Evolutionary conservation across 2,113 vertebrate species (phyloP).

Genomic region (Rostratula benghalensis): DNA sequence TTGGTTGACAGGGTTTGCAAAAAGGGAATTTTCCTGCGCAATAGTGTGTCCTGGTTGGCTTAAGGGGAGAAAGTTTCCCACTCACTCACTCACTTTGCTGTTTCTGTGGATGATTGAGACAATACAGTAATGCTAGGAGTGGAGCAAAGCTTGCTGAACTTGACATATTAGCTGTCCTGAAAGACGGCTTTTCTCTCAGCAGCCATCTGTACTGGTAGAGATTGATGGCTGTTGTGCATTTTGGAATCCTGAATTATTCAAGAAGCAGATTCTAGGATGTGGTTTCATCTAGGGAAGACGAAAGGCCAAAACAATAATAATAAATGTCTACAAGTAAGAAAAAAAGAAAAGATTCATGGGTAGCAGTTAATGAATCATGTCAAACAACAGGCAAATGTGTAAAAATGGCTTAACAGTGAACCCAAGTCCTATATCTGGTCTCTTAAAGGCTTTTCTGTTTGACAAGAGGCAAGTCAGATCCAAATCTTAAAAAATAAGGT

Average conservation of each 20-base stretch:
- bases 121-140: not conserved
- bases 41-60: not conserved
- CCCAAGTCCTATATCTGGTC: not conserved
- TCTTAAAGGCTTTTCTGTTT: not conserved
- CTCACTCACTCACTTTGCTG: not conserved
- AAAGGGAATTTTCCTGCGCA: not conserved
- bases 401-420: not conserved
- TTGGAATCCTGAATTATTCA: slow-evolving; percentile 10
- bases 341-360: not conserved
- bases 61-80: not conserved
- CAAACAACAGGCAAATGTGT: not conserved
- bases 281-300: not conserved
- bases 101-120: not conserved
- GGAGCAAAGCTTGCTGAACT: not conserved
- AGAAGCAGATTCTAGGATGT: not conserved
- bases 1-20: not conserved
- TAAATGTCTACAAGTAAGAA: not conserved
- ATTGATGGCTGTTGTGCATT: not conserved
- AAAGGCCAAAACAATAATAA: not conserved
- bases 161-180: not conserved
- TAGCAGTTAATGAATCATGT: not conserved
- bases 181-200: slow-evolving; percentile 4
- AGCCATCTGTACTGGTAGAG: not conserved
- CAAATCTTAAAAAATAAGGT: not conserved
- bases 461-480: not conserved